Base-by-base conservation (phyloP, 2,113 vertebrate genomes). In the Oreochromis tanganicae region DNA sequence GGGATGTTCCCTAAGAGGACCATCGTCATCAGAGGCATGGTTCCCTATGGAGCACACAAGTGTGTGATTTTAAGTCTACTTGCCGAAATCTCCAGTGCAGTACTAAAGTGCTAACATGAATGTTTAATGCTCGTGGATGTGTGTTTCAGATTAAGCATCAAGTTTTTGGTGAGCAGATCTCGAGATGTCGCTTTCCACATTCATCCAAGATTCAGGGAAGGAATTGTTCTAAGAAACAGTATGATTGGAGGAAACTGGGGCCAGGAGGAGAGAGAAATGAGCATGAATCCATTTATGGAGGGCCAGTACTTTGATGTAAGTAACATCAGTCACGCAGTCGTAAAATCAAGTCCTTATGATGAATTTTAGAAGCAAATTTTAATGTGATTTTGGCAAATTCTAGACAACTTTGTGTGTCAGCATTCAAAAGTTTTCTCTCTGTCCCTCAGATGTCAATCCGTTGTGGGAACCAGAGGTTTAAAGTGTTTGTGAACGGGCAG, bases 221-320 rank as follows among this genome's bases (percentile, higher is more conserved):
- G 88, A 0, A 0, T 27, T 0, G 95, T 98, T 90, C 91, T 97
- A 43, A 95, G 97, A 5, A 98, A 98, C 96, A 96, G 95, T 91
- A 36, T 6, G 12, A 61, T 96, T 2, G 93, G 91, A 0, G 96
- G 96, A 0, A 41, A 2, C 0, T 98, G 97, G 97, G 97, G 97
- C 0, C 0, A 71, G 0, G 97, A 98, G 90, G 97, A 98, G 36
- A 87, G 84, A 14, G 93, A 95, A 6, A 0, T 96, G 3, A 1
- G 57, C 56, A 5, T 87, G 63, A 97, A 95, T 93, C 97, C 97
- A 0, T 98, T 98, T 81, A 21, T 43, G 19, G 94, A 94, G 7
- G 97, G 97, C 21, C 96, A 97, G 87, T 97, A 95, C 95, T 98
- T 98, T 78, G 97, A 98, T 7, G 97, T 98, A 63, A 96, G 97